A percentile compares a stretch with the other conserved stretches of the same genome.
phyloP scores from a whole-genome alignment of 2,888 invertebrate species.

The Plebejus anna region DNA sequence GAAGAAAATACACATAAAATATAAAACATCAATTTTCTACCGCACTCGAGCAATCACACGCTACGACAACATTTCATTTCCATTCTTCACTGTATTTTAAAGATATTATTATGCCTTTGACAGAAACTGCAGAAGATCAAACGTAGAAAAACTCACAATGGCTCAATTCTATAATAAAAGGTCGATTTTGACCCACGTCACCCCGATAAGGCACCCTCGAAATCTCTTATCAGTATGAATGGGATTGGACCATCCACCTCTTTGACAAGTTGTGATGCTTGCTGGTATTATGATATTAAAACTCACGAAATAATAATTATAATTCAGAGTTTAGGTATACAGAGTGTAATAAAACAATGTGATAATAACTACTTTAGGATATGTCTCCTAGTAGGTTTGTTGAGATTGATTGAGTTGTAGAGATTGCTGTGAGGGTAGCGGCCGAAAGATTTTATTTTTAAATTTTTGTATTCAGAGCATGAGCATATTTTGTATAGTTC shows the following conservation, averaged over 20 bases:
- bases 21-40: background rate
- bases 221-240: constrained; percentile 24
- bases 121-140: constrained; percentile 7
- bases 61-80: background rate
- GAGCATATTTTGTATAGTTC: no score
- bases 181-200: constrained; percentile 12
- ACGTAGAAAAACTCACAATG: constrained; percentile 4
- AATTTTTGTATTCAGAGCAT: no score
- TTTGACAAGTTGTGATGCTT: constrained; percentile 13
- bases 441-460: no score
- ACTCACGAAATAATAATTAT: no score
- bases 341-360: no score
- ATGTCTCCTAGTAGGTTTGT: no score
- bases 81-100: background rate
- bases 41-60: background rate
- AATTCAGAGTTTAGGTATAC: no score
- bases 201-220: background rate
- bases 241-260: background rate
- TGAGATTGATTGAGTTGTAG: no score
- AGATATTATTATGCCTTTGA: constrained; percentile 4
- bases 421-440: no score
- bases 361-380: no score
- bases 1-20: no score
- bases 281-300: background rate
- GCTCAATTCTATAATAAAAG: background rate